These are phyloP conservation scores for Pachymerium ferrugineum DNA, from an alignment of 2,888 invertebrate species.

Conservation along the genomic window DNA sequence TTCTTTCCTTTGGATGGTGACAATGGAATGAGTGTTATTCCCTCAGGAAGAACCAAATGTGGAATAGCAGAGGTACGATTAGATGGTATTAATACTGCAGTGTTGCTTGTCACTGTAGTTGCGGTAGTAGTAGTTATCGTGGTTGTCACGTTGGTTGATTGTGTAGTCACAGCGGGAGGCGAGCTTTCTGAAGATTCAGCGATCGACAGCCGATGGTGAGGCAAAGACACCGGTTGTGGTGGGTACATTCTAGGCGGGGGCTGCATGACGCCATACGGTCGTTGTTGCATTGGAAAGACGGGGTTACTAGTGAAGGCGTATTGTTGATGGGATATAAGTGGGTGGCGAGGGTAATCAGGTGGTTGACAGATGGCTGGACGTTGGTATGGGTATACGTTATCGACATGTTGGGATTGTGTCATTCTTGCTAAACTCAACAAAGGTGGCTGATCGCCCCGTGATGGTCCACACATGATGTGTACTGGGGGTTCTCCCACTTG, in stretches of 20 bases:
- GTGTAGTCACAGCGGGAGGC: neutral
- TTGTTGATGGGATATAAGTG: neutral
- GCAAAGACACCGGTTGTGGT: neutral
- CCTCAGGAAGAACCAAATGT: slow-evolving; percentile 29
- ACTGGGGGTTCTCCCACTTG: slow-evolving; percentile 4
- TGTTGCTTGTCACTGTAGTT: neutral
- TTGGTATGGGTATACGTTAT: slow-evolving; percentile 11
- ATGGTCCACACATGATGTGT: slow-evolving; percentile 18
- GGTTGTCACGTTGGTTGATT: neutral
- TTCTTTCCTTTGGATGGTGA: neutral
- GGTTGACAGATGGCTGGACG: slow-evolving; percentile 16
- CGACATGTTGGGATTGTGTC: slow-evolving; percentile 23
- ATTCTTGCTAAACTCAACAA: slow-evolving; percentile 31
- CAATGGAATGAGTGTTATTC: slow-evolving; percentile 28
- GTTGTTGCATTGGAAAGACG: neutral
- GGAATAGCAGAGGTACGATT: neutral
- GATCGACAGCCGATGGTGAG: neutral
- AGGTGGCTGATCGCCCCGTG: slow-evolving; percentile 17
- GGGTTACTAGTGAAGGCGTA: neutral
- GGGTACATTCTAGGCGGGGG: neutral
- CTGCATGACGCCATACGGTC: neutral
- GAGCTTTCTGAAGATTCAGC: neutral
- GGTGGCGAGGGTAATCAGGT: neutral
- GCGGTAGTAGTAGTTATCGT: slow-evolving; percentile 8
- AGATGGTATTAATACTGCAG: neutral